Conservation (phyloP, 2,113 vertebrate genomes). For the Zootoca vivipara region DNA sequence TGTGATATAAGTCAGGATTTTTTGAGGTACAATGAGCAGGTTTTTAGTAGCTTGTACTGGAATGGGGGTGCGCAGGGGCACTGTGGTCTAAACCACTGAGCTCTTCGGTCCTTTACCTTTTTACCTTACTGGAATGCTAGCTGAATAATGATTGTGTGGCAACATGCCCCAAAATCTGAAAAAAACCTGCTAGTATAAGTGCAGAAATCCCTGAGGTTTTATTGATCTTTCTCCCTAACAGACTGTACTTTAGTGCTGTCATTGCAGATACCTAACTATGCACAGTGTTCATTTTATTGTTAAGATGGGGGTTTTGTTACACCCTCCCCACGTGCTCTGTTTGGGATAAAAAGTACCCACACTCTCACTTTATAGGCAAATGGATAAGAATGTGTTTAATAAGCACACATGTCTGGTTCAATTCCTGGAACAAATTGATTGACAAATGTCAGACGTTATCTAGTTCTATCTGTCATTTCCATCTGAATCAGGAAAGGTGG, state of each 20-base stretch:
- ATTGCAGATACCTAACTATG: not conserved
- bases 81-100: too few species aligned
- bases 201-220: not conserved
- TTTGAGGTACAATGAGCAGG: too few species aligned
- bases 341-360: not conserved
- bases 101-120: too few species aligned
- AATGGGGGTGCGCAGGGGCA: too few species aligned
- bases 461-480: not conserved
- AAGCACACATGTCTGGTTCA: not conserved
- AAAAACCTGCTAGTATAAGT: too few species aligned
- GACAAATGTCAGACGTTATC: not conserved
- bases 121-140: too few species aligned
- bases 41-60: too few species aligned
- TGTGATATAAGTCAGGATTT: too few species aligned
- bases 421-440: not conserved
- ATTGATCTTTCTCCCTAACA: not conserved
- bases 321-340: not conserved
- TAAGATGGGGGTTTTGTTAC: not conserved
- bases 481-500: too few species aligned
- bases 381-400: not conserved
- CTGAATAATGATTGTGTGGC: too few species aligned
- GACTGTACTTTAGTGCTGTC: not conserved
- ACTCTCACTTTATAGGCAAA: not conserved
- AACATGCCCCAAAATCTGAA: too few species aligned
- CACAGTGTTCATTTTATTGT: too few species aligned